These are phyloP conservation scores for Aramus guarauna DNA, from an alignment of 2,113 vertebrate species.

Conservation along the genomic window DNA sequence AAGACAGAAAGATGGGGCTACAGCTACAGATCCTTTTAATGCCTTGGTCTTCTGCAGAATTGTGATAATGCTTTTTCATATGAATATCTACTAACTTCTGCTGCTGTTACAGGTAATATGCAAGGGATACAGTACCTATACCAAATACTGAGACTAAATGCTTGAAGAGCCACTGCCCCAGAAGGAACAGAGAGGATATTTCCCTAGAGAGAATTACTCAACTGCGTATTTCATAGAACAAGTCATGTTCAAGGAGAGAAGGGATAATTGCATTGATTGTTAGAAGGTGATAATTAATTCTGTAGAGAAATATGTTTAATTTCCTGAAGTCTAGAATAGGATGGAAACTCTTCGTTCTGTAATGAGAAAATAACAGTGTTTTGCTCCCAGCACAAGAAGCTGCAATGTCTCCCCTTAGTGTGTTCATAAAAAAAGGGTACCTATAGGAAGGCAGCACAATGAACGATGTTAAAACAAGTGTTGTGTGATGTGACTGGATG, in stretches of 20 bases:
- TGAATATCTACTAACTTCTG: background rate
- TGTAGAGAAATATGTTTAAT: conserved; percentile 38
- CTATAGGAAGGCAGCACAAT: background rate
- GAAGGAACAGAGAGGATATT: conserved; percentile 57
- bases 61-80: background rate
- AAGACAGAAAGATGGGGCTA: background rate
- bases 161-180: background rate
- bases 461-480: background rate
- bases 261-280: conserved; percentile 67
- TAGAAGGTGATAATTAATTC: conserved; percentile 65
- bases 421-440: background rate
- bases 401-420: background rate
- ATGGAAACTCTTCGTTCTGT: conserved; percentile 25
- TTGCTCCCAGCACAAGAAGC: background rate
- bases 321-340: conserved; percentile 45
- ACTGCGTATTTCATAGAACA: conserved; percentile 14
- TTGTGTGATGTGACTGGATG: background rate
- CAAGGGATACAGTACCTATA: background rate
- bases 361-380: conserved; percentile 40
- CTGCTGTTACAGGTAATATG: background rate
- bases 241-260: conserved; percentile 52
- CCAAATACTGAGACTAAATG: conserved; percentile 53
- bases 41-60: background rate
- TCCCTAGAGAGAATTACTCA: conserved; percentile 61
- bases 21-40: background rate